phyloP scores from a whole-genome alignment of 2,797 vertebrate genomes.

The Chloroceryle inda region DNA sequence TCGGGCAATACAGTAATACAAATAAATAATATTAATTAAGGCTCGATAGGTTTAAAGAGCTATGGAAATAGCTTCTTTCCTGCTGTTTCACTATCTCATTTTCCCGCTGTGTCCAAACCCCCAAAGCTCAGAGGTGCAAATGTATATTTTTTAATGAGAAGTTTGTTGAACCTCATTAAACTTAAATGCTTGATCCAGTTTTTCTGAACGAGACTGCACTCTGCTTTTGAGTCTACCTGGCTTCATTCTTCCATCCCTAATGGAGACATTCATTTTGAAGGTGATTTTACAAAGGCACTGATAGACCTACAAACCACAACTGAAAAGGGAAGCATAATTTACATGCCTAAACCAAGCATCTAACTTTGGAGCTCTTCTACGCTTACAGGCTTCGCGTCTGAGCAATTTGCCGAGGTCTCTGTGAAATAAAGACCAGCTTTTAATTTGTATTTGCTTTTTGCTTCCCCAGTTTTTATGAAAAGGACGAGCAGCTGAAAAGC shows the following conservation, averaged over 20 bases:
- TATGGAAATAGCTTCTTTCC: slow-evolving; percentile 50
- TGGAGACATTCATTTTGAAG: slow-evolving; percentile 11
- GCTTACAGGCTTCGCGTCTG: not conserved
- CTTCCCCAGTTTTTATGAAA: not conserved
- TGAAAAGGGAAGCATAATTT: slow-evolving; percentile 22
- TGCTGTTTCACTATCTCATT: slow-evolving; percentile 54
- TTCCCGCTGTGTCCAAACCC: slow-evolving; percentile 43
- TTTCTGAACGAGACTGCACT: not conserved
- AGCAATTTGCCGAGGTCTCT: not conserved
- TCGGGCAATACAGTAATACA: not conserved
- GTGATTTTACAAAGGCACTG: slow-evolving; percentile 17
- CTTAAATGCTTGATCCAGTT: slow-evolving; percentile 42
- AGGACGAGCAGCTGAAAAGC: slow-evolving; percentile 25
- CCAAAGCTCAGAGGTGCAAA: slow-evolving; percentile 49
- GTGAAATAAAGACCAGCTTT: slow-evolving; percentile 20
- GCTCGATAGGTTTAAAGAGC: slow-evolving; percentile 45
- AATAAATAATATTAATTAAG: slow-evolving; percentile 73
- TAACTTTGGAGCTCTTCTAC: not conserved
- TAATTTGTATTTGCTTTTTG: slow-evolving; percentile 44
- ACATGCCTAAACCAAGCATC: not conserved
- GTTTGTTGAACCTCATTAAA: slow-evolving; percentile 72
- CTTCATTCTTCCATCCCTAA: slow-evolving; percentile 28
- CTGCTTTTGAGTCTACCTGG: slow-evolving; percentile 31
- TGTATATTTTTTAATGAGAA: slow-evolving; percentile 60
- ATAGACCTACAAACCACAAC: not conserved